Base-by-base conservation (phyloP, 2,888 invertebrate species). In the Cyclophora albipunctata region DNA sequence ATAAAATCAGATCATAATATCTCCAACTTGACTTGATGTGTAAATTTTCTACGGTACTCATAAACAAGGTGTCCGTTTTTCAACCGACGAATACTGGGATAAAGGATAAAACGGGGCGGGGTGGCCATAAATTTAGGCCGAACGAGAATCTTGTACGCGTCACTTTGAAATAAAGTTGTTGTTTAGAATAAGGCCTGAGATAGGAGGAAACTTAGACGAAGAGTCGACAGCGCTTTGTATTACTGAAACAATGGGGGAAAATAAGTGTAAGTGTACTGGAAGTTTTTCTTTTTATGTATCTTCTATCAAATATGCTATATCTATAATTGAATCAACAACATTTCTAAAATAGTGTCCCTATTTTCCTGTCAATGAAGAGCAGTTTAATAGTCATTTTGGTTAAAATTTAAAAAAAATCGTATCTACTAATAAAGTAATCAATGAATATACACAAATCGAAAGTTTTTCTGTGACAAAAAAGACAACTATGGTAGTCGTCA, bases 131-230 rank as follows among this genome's bases (percentile, higher is more conserved):
- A 79, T 83, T 67, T 63, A 60, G 60, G 64, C 60, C 63, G 67
- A 66, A 67, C 68, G 67, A 62, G 73, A 75, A 72, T 78, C 78
- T 76, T 79, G 75, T 69, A 63, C 63, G 61, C 75, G 76, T 81
- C 82, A 75, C 73, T 73, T 70, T 64, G 66, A 71, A 75, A 81
- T 83, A 78, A 81, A 81, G 78, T 75, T 78, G 80, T 78, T 74
- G 64, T 52, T 61, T 61, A 63, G 66, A 71, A 66, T 65, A 68
- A 66, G 71, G 72, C 72, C 72, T 71, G 69, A 62, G 65, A 59
- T 64, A 55, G 63, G 50, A 48, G 52, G 56, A 55, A 54, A 53
- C 49, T 34, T 55, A 47, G 60, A 45, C 47, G 44, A 53, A 54
- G 64, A 63, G 62, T 37, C 34, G 43, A 34, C 43, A 7, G 20